Percentiles rank a stretch among this genome's conserved stretches.
Conservation (phyloP, 2,888 invertebrate genomes). For the Blera fallax region DNA sequence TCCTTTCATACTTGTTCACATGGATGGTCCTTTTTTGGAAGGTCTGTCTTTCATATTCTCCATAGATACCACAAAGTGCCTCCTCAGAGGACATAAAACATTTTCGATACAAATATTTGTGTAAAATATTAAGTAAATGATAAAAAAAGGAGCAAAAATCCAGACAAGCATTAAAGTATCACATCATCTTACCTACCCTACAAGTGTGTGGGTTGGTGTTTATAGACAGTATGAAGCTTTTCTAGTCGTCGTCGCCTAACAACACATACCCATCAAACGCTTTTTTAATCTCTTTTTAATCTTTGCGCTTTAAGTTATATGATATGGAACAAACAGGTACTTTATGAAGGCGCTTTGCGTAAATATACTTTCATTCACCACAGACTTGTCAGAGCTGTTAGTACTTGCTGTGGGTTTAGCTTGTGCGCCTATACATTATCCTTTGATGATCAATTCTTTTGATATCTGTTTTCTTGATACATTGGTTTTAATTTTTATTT, state of each 20-base stretch:
- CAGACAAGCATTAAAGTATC: not conserved
- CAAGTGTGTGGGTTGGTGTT: not conserved
- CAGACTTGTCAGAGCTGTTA: not conserved
- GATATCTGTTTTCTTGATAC: too few species aligned
- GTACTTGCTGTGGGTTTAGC: not conserved
- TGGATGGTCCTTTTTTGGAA: not conserved
- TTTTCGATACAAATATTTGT: conserved; percentile 24
- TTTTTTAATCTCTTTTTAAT: not conserved
- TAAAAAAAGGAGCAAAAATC: not conserved
- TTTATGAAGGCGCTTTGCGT: not conserved
- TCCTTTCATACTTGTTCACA: conserved; percentile 13
- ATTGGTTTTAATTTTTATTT: not conserved
- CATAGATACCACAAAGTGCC: not conserved
- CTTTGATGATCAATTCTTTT: not conserved
- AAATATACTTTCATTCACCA: not conserved
- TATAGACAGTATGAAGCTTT: not conserved
- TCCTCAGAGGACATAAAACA: not conserved
- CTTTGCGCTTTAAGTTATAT: not conserved
- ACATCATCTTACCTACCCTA: not conserved
- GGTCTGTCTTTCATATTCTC: not conserved
- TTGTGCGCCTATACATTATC: not conserved
- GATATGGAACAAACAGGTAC: not conserved
- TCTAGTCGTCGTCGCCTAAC: not conserved
- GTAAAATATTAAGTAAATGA: conserved; percentile 12
- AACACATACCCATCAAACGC: not conserved